Evolutionary conservation across 2,888 invertebrate species (phyloP).

Genomic region (Cryptosula pallasiana): DNA sequence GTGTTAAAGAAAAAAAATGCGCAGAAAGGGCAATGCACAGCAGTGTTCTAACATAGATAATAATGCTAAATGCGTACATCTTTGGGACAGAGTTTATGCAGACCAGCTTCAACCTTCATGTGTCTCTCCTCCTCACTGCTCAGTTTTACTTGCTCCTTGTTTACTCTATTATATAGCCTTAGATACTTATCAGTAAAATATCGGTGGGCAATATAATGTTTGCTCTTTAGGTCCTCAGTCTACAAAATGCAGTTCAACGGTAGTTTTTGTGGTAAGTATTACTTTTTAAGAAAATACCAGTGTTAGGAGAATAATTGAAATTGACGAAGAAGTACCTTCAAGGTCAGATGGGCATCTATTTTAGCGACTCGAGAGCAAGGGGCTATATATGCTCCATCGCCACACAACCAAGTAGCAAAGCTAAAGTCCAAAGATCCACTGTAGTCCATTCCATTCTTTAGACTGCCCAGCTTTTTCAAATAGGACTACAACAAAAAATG

Average conservation of each 20-base stretch:
- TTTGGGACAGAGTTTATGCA: conserved; percentile 5
- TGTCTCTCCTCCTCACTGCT: background rate
- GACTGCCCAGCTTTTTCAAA: background rate
- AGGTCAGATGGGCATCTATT: background rate
- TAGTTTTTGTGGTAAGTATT: no score
- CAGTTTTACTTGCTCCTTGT: background rate
- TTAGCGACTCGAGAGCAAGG: conserved; percentile 23
- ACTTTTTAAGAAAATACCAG: no score
- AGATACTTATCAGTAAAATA: conserved; percentile 9
- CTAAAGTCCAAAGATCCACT: conserved; percentile 4
- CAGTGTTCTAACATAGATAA: no score
- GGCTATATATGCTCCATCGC: conserved; percentile 13
- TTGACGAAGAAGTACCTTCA: no score
- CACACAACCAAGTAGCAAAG: conserved; percentile 23
- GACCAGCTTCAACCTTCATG: background rate
- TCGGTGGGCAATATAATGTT: background rate
- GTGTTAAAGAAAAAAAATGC: no score
- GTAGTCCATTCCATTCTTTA: conserved; percentile 11
- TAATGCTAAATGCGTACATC: background rate
- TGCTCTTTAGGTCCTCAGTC: background rate
- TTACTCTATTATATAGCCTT: background rate
- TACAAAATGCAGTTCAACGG: no score
- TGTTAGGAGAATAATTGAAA: no score
- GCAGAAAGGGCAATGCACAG: no score
- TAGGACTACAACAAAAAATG: conserved; percentile 9